A percentile compares a stretch with the other conserved stretches of the same genome.
Conservation (phyloP, 2,797 vertebrate species). For the Pseudocheirus occidentalis region DNA sequence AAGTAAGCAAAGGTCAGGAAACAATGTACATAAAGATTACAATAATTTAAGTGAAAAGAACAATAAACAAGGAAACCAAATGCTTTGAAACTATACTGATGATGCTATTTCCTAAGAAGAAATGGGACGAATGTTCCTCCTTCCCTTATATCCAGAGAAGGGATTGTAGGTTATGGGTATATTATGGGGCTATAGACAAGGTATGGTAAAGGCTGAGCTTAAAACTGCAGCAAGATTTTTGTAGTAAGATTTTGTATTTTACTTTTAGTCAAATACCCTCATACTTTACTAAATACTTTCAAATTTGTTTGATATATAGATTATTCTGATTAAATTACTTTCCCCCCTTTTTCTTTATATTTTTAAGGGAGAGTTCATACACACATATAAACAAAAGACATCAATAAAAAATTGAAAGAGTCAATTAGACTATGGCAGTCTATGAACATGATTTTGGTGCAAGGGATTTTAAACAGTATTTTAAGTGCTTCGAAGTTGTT, state of each 20-base stretch:
- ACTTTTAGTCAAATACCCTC: too few species aligned
- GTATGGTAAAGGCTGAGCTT: neutral
- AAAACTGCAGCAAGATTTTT: neutral
- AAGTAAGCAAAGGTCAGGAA: too few species aligned
- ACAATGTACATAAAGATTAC: too few species aligned
- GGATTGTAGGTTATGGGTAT: neutral
- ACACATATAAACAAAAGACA: neutral
- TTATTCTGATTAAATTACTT: neutral
- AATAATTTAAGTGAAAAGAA: too few species aligned
- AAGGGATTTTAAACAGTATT: neutral
- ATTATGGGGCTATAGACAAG: neutral
- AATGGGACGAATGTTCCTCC: neutral
- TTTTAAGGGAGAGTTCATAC: neutral
- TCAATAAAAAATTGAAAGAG: neutral
- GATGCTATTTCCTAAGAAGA: neutral
- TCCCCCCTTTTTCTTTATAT: neutral
- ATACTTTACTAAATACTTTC: neutral
- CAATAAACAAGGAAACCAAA: neutral
- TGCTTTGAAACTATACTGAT: neutral
- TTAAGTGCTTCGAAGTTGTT: too few species aligned
- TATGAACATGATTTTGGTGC: rapidly evolving
- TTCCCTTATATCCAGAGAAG: neutral
- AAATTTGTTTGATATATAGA: neutral
- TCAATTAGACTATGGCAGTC: neutral
- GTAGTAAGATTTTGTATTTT: neutral